phyloP scores from a whole-genome alignment of 2,797 vertebrate species.

The Takifugu ocellatus region DNA sequence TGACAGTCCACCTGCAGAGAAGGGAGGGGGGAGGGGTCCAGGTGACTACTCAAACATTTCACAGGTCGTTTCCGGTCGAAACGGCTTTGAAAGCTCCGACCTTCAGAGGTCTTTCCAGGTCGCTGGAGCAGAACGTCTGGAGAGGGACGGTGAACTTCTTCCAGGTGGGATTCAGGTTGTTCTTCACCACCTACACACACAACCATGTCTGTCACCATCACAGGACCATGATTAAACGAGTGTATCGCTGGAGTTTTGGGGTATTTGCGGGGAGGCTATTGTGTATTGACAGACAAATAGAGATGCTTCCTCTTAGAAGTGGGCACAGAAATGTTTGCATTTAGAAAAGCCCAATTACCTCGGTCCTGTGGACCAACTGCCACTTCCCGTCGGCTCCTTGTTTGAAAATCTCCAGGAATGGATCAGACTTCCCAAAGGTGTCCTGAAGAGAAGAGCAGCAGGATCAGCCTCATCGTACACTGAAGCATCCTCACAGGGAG shows the following conservation, averaged over 20 bases:
- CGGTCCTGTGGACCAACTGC: slow-evolving; percentile 88
- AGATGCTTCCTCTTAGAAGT: too few relatives aligned
- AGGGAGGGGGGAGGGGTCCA: not conserved
- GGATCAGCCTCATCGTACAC: too few relatives aligned
- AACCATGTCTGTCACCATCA: not conserved
- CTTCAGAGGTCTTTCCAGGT: slow-evolving; percentile 84
- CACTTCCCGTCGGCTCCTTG: slow-evolving; percentile 82
- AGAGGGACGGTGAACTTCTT: slow-evolving; percentile 84
- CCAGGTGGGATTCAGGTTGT: slow-evolving; percentile 89
- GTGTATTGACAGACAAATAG: too few relatives aligned
- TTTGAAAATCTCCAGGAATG: slow-evolving; percentile 87
- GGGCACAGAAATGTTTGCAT: too few relatives aligned
- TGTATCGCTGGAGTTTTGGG: too few relatives aligned
- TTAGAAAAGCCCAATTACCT: slow-evolving; percentile 69
- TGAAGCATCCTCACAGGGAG: too few relatives aligned
- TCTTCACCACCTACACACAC: slow-evolving; percentile 86
- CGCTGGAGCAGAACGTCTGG: slow-evolving; percentile 86
- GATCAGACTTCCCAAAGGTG: slow-evolving; percentile 92
- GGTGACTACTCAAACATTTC: not conserved
- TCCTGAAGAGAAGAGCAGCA: slow-evolving; percentile 72
- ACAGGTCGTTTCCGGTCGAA: not conserved
- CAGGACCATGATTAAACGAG: not conserved
- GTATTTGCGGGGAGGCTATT: too few relatives aligned
- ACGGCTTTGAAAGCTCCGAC: slow-evolving; percentile 56
- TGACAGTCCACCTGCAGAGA: slow-evolving; percentile 83